Base-by-base conservation (phyloP, 2,888 invertebrate species). In the Steromphala cineraria region DNA sequence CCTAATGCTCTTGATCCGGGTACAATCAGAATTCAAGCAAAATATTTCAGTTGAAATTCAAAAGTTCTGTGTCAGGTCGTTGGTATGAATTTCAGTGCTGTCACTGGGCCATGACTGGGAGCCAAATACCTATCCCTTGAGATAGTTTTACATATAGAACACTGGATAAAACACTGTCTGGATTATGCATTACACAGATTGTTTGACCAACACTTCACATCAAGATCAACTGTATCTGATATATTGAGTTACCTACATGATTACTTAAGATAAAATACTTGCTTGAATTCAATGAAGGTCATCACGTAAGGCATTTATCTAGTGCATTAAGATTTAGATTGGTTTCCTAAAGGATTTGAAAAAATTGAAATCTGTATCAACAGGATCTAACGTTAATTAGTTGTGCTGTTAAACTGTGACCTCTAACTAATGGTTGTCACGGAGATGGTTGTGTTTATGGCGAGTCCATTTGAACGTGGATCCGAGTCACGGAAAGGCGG, bases 401-500 rank as follows among this genome's bases (percentile, higher is more conserved):
- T 10, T 46, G 46, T 46, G 5, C 10, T 46, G 46, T 1, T 46
- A 10, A 46, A 46, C 46, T 10, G 7, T 10, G 7, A 13, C 46
- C 13, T 36, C 19, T 36, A 71, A 71, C 71, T 71, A 36, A 71
- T 71, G 71, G 71, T 71, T 31, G 71, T 71, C 40, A 71, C 71
- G 36, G 71, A 71, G 40, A 71, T 71, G 71, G 71, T 71, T 28
- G 71, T 71, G 71, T 71, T 71, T 71, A 71, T 71, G 71, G 71
- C 71, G 36, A 71, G 71, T 71, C 71, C 71, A 71, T 71, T 40
- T 40, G 71, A 71, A 19, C 71, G 71, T 71, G 71, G 36, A 71
- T 71, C 71, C 28, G 19, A 40, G 71, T 17, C 71, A 15, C 36
- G 36, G 40, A 36, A 31, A 31, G 71, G 40, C 28, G 40, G 36